Evolutionary conservation across 2,113 vertebrate species (phyloP), one percentile per base, ranked within the genome.

Genomic region (Mus pahari): DNA sequence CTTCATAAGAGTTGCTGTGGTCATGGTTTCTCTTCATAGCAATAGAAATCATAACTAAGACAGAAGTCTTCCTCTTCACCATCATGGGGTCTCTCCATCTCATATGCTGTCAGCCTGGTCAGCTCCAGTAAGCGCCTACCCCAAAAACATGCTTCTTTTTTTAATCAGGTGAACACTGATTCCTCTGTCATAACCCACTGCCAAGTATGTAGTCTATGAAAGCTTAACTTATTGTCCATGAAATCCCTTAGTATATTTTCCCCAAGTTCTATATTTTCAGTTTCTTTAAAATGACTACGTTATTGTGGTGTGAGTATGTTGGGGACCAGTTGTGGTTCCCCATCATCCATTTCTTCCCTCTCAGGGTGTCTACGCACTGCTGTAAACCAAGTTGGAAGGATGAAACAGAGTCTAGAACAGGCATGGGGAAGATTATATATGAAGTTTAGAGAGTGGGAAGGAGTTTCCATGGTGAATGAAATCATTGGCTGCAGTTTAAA

Each of bases 191-290:
- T 92, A 82, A 77, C 31, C 45, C 36, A 92, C 36, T 53, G 92
- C 42, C 82, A 88, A 93, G 20, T 13, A 39, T 22, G 13, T n/a
- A 53, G 31, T 66, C 45, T 33, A 36, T 22, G 75, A 95, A 91
- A 89, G 5, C 6, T 94, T 88, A 42, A 79, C 19, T 87, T 17
- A 78, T 74, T 89, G 39, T n/a, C 11, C 4, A 73, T 20, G 50
- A 75, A 87, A 90, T 75, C 91, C 31, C 24, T 10, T 78, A 39
- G 26, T 89, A 53, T 90, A 19, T 82, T 87, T 96, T 90, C 77
- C 20, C 66, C 28, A 96, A 66, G n/a, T 2, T 81, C 90, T 75
- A 90, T 0, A 83, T 88, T 70, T 89, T 89, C 7, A 94, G 16
- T 42, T 70, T 70, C 33, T 68, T 70, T 36, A 24, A 86, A 86